Evolutionary conservation across 1,140 invertebrate species (phyloP).

Genomic region (Pseudoatta argentina): DNA sequence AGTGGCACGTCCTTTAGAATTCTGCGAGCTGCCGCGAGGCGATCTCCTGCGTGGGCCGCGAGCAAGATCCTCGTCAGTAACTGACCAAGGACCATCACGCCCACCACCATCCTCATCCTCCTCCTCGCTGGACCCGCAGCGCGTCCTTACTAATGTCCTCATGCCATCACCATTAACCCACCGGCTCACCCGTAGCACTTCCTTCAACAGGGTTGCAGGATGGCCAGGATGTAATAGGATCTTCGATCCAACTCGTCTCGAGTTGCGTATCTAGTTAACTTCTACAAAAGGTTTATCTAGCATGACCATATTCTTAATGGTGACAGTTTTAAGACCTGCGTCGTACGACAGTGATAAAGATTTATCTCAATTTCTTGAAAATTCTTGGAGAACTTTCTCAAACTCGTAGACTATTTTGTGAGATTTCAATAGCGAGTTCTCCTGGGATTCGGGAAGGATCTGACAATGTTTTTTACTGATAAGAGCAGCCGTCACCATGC

Average conservation of each 20-base stretch:
- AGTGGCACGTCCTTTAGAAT: constrained; percentile 85
- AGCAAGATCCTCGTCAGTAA: constrained; percentile 84
- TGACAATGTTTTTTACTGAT: constrained; percentile 23
- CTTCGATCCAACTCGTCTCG: constrained; percentile 30
- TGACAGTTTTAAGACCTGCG: neutral
- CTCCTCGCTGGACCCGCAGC: constrained; percentile 84
- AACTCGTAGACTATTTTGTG: neutral
- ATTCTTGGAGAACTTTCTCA: neutral
- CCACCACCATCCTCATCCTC: constrained; percentile 86
- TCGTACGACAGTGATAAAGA: neutral
- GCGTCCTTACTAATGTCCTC: constrained; percentile 83
- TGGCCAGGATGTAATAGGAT: constrained; percentile 39
- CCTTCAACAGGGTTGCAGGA: constrained; percentile 39
- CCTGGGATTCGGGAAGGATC: neutral
- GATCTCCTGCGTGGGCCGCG: constrained; percentile 84
- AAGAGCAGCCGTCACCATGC: neutral
- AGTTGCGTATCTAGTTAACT: constrained; percentile 1
- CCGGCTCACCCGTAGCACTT: constrained; percentile 69
- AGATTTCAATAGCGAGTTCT: neutral
- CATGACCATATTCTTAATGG: constrained; percentile 9
- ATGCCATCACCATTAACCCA: constrained; percentile 82
- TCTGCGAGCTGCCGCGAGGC: constrained; percentile 83
- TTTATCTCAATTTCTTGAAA: neutral
- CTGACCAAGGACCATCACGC: constrained; percentile 85
- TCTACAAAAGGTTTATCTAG: neutral